Evolutionary conservation across 2,888 invertebrate genomes (phyloP), one percentile per base, ranked within the genome.

Genomic region (Lydus trimaculatus): DNA sequence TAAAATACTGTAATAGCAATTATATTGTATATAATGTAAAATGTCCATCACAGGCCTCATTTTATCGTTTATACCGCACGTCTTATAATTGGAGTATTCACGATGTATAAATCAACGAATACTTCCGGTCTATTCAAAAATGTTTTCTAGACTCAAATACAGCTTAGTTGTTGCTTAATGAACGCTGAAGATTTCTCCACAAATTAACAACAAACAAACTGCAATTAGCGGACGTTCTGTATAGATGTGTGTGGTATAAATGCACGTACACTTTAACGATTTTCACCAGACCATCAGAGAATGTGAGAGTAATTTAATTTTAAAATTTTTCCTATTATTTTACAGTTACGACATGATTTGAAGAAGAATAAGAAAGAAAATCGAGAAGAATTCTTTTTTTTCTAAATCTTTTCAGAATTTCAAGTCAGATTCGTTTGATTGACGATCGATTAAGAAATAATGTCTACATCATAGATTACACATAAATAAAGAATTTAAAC

Each of bases 11-110:
- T 25, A 56, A 56, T 28, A 28, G 56, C 28, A 56, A 56, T 56
- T 56, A 28, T 69, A 69, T 43, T 31, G 65, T 60, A 63, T 63
- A 66, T 15, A 39, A 67, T 67, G 65, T 63, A 67, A 67, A 63
- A 70, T 60, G 65, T 67, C 67, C 67, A 67, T 70, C 70, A n/a
- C n/a, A 64, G 25, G 56, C 25, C 56, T 56, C 56, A 56, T 20
- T 56, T 56, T 11, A 56, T 25, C 9, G 9, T 56, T 56, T 56
- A 56, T 56, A 56, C 23, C 20, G 11, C 20, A 11, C 8, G 20
- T 43, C 43, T 8, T 3, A 17, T 6, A 6, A 17, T 43, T 7
- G n/a, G n/a, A n/a, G n/a, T n/a, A n/a, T n/a, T n/a, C n/a, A n/a
- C n/a, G n/a, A n/a, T n/a, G n/a, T n/a, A n/a, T n/a, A n/a, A n/a